Evolutionary conservation across 2,797 vertebrate species (phyloP), one percentile per base, ranked within the genome.

Genomic region (Acrocephalus scirpaceus): DNA sequence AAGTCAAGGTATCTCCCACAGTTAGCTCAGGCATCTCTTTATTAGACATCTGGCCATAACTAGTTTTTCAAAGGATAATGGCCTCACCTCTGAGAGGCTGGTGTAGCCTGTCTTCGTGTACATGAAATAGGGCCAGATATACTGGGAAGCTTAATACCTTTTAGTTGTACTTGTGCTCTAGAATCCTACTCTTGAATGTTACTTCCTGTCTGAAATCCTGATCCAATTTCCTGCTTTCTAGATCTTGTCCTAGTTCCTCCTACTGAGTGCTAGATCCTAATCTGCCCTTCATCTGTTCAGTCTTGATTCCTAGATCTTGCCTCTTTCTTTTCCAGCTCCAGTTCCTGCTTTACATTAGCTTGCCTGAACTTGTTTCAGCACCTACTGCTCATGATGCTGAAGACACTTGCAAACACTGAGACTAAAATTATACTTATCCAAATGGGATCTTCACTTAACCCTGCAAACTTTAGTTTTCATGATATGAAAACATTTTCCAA

Each of bases 161-260:
- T 73, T 48, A 66, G 40, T 66, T 70, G 25, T 71, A 74, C 48
- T 10, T 71, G 25, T 87, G 26, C 29, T 93, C 61, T 64, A 90
- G 57, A 82, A 60, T 62, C 26, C 56, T 60, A n/a, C 44, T 78
- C 21, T 42, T 48, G 22, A 64, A 29, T 25, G 5, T 60, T 75
- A 40, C 14, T 64, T 96, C 32, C 23, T 73, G 14, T 18, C 45
- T 53, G 71, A 91, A 87, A 73, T 80, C 23, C 23, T 42, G 36
- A 90, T 60, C 38, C 38, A 83, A 16, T 88, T 71, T 94, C 61
- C 82, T 70, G n/a, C 54, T 94, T 87, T 90, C 48, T 80, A 80
- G 57, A 69, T 56, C 34, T 74, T 51, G 14, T 85, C 45, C 29
- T 57, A 51, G 25, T 87, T 93, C n/a, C 30, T 92, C 36, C 40